These are phyloP conservation scores for Pangasius krempfi DNA, from an alignment of 2,797 vertebrate species.

Conservation along the genomic window DNA sequence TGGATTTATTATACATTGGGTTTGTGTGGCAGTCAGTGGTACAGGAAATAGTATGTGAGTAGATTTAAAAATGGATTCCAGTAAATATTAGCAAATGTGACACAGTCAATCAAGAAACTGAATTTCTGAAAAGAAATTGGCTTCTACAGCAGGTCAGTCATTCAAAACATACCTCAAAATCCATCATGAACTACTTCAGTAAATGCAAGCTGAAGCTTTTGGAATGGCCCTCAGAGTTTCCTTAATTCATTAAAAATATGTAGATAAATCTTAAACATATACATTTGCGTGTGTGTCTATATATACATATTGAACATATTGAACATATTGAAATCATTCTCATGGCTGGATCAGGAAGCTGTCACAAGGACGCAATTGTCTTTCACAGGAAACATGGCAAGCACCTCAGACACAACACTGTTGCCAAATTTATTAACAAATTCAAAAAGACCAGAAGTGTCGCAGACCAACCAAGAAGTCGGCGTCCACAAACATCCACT, in stretches of 20 bases:
- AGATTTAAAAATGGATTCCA: background rate
- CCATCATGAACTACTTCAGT: background rate
- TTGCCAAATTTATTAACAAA: too few species aligned
- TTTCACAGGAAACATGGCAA: too few species aligned
- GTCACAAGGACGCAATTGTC: too few species aligned
- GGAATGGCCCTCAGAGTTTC: background rate
- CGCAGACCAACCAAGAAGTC: too few species aligned
- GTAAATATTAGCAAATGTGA: background rate
- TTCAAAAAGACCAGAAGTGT: too few species aligned
- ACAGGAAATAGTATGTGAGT: background rate
- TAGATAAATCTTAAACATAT: background rate
- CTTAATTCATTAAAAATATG: background rate
- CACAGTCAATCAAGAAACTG: background rate
- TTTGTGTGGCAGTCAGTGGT: background rate
- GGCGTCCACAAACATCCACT: background rate
- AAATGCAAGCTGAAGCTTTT: background rate
- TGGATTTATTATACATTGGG: background rate
- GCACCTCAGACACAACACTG: too few species aligned
- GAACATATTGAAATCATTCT: background rate
- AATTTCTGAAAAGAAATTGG: background rate
- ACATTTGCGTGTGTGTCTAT: background rate
- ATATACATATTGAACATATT: background rate
- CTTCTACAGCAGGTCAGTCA: background rate
- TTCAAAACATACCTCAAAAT: too few species aligned
- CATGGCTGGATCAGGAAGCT: too few species aligned